These are phyloP conservation scores for Riparia riparia DNA, from an alignment of 2,113 vertebrate species.

Conservation along the genomic window DNA sequence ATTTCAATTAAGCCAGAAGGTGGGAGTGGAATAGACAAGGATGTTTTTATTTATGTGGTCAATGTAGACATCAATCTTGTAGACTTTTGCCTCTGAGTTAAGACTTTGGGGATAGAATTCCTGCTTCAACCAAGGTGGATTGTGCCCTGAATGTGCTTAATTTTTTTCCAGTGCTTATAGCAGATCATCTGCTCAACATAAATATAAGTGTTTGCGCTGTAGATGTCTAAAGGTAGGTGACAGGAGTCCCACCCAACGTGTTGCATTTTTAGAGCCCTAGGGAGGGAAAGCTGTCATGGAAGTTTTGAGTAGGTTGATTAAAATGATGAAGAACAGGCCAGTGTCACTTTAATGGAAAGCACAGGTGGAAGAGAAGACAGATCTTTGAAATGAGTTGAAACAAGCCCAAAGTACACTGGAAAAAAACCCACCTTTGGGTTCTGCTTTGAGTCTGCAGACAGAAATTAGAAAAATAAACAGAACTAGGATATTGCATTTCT, in stretches of 20 bases:
- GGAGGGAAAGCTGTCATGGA: background rate
- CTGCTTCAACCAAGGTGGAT: background rate
- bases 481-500: background rate
- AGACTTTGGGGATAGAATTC: background rate
- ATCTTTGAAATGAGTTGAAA: background rate
- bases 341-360: background rate
- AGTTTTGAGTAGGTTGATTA: background rate
- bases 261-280: background rate
- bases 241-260: background rate
- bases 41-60: background rate
- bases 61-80: background rate
- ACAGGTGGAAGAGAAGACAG: background rate
- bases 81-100: background rate
- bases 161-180: background rate
- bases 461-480: background rate
- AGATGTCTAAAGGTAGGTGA: background rate
- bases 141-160: background rate
- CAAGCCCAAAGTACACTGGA: background rate
- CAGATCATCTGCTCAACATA: background rate
- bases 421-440: background rate
- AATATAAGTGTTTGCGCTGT: background rate
- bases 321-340: background rate
- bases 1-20: background rate
- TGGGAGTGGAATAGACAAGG: background rate
- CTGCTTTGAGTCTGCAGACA: background rate